Evolutionary conservation across 2,797 vertebrate species (phyloP).

Genomic region (Astyanax mexicanus): DNA sequence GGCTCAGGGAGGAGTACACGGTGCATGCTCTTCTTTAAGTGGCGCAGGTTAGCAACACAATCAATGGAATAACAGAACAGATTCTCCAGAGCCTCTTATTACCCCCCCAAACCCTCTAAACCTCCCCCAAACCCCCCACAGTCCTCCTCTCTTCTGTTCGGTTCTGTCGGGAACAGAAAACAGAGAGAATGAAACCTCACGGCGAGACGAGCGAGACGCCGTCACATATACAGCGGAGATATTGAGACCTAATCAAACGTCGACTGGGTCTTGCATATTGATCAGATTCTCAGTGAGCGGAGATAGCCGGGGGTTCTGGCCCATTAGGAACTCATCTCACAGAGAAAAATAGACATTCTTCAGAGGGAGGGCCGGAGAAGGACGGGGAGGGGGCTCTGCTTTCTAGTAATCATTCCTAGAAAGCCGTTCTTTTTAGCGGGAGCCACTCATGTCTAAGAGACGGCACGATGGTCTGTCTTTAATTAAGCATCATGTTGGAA

Average conservation of each 20-base stretch:
- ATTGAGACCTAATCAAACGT: slow-evolving; percentile 76
- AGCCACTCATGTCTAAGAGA: slow-evolving; percentile 29
- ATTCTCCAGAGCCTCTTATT: slow-evolving; percentile 39
- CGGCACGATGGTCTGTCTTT: slow-evolving; percentile 37
- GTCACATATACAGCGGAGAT: slow-evolving; percentile 32
- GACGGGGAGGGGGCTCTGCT: not conserved
- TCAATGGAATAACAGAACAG: slow-evolving; percentile 67
- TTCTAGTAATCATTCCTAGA: slow-evolving; percentile 34
- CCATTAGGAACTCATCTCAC: slow-evolving; percentile 34
- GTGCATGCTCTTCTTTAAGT: slow-evolving; percentile 67
- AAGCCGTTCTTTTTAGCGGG: not conserved
- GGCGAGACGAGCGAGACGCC: slow-evolving; percentile 21
- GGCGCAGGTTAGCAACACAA: slow-evolving; percentile 74
- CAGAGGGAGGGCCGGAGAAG: not conserved
- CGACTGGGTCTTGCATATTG: slow-evolving; percentile 66
- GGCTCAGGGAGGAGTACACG: slow-evolving; percentile 59
- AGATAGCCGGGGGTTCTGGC: slow-evolving; percentile 40
- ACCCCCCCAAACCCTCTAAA: slow-evolving; percentile 5
- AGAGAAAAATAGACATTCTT: slow-evolving; percentile 31
- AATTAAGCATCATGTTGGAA: slow-evolving; percentile 45
- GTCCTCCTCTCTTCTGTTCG: slow-evolving; percentile 9
- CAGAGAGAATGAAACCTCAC: slow-evolving; percentile 53
- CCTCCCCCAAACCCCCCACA: not conserved
- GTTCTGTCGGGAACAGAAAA: slow-evolving; percentile 13
- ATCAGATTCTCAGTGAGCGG: slow-evolving; percentile 65